Conservation (phyloP, 1,140 invertebrate species). For the Diorhabda sublineata region DNA sequence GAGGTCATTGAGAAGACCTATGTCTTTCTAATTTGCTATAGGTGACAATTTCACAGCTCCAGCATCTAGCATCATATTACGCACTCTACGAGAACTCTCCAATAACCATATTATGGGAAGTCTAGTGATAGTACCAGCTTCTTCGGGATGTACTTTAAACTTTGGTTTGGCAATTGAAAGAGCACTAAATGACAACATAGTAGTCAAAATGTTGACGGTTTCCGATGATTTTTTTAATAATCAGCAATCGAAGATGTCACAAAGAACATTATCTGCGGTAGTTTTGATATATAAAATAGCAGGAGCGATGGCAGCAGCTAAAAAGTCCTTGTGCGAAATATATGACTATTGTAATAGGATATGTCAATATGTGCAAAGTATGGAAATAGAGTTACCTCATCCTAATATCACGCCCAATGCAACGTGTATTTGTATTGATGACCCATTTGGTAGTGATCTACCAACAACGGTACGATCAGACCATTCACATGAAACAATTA, state of each 20-base stretch:
- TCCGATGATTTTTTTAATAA: conserved; percentile 34
- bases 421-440: background rate
- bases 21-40: conserved; percentile 18
- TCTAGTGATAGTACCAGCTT: conserved; percentile 39
- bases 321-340: conserved; percentile 51
- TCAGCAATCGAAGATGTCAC: conserved; percentile 28
- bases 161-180: conserved; percentile 44
- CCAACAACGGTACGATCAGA: background rate
- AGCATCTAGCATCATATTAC: conserved; percentile 48
- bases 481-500: background rate
- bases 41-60: conserved; percentile 50
- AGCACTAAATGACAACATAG: conserved; percentile 37
- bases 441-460: background rate
- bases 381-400: conserved; percentile 12
- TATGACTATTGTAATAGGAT: conserved; percentile 39
- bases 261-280: conserved; percentile 53
- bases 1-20: background rate
- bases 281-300: conserved; percentile 63
- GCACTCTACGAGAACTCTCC: conserved; percentile 52
- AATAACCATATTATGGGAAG: conserved; percentile 38
- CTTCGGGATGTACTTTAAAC: conserved; percentile 36
- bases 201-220: conserved; percentile 34
- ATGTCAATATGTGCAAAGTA: conserved; percentile 36
- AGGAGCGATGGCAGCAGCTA: conserved; percentile 62
- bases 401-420: background rate